A percentile compares a stretch with the other conserved stretches of the same genome.
phyloP scores from a whole-genome alignment of 2,113 vertebrate species.

The Ictalurus punctatus region DNA sequence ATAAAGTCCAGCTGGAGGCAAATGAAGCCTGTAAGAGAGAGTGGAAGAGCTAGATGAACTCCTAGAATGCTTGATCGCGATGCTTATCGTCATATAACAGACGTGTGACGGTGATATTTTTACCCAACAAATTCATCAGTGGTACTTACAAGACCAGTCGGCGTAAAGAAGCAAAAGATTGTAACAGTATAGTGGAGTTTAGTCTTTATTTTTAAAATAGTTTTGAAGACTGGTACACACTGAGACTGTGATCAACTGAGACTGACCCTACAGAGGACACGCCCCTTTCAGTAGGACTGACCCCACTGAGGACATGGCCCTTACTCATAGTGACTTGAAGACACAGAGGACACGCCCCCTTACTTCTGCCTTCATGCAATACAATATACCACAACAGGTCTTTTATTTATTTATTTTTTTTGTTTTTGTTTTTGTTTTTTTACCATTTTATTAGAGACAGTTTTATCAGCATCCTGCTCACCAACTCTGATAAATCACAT shows the following conservation, averaged over 20 bases:
- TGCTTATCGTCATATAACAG: not conserved
- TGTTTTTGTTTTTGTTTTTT: not conserved
- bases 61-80: too few relatives aligned
- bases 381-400: not conserved
- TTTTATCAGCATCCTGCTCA: not conserved
- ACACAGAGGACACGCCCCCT: not conserved
- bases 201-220: not conserved
- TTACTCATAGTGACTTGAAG: not conserved
- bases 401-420: not conserved
- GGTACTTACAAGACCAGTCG: too few relatives aligned
- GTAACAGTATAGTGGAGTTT: not conserved
- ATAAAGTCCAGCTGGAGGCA: not conserved
- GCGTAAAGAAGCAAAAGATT: too few relatives aligned
- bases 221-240: not conserved
- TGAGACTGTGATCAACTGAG: not conserved
- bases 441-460: not conserved
- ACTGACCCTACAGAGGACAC: not conserved
- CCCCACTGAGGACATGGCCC: not conserved
- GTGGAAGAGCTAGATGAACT: not conserved
- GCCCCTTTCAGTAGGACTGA: not conserved
- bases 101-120: not conserved
- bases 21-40: not conserved
- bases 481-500: not conserved
- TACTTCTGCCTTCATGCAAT: not conserved
- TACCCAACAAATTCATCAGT: not conserved